Evolutionary conservation across 92 coral and sea anemone genomes (phyloP).

Genomic region (Palythoa heliodiscus): DNA sequence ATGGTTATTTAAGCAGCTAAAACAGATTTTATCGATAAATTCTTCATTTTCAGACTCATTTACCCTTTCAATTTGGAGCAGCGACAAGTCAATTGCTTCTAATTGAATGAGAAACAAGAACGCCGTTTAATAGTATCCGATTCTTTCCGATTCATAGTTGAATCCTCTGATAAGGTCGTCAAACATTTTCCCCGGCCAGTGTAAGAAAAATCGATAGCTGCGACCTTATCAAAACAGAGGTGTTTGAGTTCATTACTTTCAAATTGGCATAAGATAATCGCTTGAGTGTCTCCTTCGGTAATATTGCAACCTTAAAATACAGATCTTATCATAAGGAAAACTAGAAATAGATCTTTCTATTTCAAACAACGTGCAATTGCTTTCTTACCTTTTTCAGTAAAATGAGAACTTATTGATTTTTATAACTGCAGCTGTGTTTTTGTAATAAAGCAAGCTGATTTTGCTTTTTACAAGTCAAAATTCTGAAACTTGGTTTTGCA

Average conservation of each 20-base stretch:
- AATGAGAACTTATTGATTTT: background rate
- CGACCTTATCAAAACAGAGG: background rate
- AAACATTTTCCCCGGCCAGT: background rate
- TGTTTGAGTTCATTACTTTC: background rate
- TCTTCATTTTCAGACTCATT: conserved; percentile 26
- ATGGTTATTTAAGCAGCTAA: conserved; percentile 24
- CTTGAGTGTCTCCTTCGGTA: background rate
- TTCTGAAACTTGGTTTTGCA: background rate
- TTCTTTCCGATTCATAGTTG: conserved; percentile 20
- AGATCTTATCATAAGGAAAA: background rate
- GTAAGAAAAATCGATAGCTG: background rate
- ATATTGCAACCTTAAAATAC: background rate
- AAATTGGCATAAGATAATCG: background rate
- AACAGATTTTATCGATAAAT: conserved; percentile 30
- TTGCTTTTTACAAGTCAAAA: background rate
- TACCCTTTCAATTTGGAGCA: conserved; percentile 17
- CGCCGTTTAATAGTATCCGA: conserved; percentile 4
- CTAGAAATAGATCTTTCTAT: background rate
- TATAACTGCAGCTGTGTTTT: background rate
- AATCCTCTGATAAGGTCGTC: background rate
- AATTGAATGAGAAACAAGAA: conserved; percentile 19
- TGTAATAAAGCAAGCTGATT: background rate
- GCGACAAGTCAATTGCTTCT: conserved; percentile 16
- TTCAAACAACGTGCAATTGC: background rate
- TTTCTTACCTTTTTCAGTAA: background rate